phyloP scores from a whole-genome alignment of 2,113 vertebrate genomes.

The Pica pica region DNA sequence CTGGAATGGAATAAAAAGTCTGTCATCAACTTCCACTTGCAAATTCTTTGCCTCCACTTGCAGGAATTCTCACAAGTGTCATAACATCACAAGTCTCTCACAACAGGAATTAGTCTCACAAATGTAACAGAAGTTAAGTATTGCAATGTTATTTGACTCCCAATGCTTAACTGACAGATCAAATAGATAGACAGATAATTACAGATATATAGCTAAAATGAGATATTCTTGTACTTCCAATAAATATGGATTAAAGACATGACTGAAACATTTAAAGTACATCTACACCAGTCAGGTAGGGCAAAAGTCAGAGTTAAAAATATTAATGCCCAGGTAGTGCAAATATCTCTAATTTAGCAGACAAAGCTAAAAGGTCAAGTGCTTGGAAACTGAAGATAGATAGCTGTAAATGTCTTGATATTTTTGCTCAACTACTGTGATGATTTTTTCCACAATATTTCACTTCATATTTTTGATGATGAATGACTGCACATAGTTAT shows the following conservation, averaged over 20 bases:
- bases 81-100: background rate
- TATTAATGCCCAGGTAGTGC: background rate
- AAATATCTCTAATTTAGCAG: background rate
- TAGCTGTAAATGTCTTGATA: background rate
- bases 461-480: background rate
- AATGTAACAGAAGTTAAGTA: background rate
- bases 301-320: background rate
- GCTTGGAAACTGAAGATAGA: background rate
- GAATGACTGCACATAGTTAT: background rate
- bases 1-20: background rate
- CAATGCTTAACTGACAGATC: background rate
- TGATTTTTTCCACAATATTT: background rate
- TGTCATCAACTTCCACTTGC: background rate
- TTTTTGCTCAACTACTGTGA: background rate
- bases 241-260: background rate
- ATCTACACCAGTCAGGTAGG: background rate
- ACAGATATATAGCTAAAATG: background rate
- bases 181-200: background rate
- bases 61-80: background rate
- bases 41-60: background rate
- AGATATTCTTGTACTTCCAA: background rate
- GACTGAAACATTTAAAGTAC: background rate
- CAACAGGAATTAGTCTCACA: background rate
- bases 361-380: background rate
- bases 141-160: background rate